Conservation (phyloP, 2,113 vertebrate genomes). For the Fregetta grallaria region DNA sequence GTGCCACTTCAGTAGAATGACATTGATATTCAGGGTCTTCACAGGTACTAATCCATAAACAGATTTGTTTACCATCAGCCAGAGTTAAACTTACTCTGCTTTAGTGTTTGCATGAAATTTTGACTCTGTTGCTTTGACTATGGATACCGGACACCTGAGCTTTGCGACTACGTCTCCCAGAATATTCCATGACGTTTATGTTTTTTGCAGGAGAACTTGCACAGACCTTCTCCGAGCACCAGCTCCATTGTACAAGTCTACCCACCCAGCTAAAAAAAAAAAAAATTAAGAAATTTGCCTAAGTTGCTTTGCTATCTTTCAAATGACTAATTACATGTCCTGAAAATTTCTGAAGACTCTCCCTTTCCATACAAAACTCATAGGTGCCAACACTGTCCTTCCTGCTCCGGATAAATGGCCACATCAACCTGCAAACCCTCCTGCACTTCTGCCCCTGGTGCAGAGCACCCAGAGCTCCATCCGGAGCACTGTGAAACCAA, state of each 20-base stretch:
- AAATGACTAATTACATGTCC: background rate
- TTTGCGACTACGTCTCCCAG: background rate
- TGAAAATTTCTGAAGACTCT: background rate
- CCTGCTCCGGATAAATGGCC: background rate
- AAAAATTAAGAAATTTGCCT: background rate
- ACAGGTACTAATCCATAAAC: slow-evolving; percentile 16
- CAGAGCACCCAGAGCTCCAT: background rate
- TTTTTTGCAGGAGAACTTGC: background rate
- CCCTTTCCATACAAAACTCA: background rate
- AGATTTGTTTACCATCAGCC: background rate
- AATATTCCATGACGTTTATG: background rate
- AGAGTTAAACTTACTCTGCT: background rate
- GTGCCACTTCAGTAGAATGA: background rate
- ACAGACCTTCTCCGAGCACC: background rate
- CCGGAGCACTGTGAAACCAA: background rate
- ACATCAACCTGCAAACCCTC: background rate
- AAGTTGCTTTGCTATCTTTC: background rate
- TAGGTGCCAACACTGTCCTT: background rate
- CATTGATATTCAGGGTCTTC: background rate
- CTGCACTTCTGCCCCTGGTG: background rate
- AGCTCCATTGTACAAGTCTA: background rate
- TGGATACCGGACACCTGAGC: background rate
- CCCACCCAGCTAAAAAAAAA: background rate
- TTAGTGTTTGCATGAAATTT: background rate
- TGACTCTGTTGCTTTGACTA: background rate